Percentiles rank a stretch among this genome's conserved stretches.
These are phyloP conservation scores for Scaptomyza reducta DNA, from an alignment of 2,888 invertebrate species.

Conservation along the genomic window DNA sequence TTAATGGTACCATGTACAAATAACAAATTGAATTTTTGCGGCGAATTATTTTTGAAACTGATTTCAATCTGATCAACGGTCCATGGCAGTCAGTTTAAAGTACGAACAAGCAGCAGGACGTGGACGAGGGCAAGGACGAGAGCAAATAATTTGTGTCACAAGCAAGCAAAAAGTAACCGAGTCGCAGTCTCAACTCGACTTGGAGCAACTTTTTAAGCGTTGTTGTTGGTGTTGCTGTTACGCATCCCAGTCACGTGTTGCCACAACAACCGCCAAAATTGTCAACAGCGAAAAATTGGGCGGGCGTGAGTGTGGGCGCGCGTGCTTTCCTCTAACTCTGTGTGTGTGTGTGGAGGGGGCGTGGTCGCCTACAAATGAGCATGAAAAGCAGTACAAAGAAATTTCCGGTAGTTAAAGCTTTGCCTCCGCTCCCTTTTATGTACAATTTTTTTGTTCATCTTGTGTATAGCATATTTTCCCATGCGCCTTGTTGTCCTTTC, in stretches of 20 bases:
- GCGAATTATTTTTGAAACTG: conserved; percentile 77
- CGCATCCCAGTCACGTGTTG: conserved; percentile 79
- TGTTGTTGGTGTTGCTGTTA: conserved; percentile 37
- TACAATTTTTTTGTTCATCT: background rate
- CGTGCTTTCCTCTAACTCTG: conserved; percentile 37
- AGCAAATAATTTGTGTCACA: conserved; percentile 47
- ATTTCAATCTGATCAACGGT: conserved; percentile 77
- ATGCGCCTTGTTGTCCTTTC: conserved; percentile 37
- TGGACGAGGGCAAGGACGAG: conserved; percentile 13
- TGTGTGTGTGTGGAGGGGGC: conserved; percentile 23
- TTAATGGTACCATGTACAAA: conserved; percentile 73
- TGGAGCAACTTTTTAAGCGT: conserved; percentile 50
- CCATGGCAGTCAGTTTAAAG: conserved; percentile 67
- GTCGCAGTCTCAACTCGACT: conserved; percentile 38
- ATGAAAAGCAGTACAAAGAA: conserved; percentile 76
- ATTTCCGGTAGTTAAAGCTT: conserved; percentile 79
- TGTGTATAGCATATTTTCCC: conserved; percentile 57
- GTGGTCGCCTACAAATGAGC: conserved; percentile 64
- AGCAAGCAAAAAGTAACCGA: conserved; percentile 40
- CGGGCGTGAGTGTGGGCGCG: conserved; percentile 71
- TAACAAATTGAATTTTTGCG: conserved; percentile 77
- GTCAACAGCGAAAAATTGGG: conserved; percentile 79
- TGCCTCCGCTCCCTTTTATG: conserved; percentile 52
- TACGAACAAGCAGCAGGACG: conserved; percentile 16
- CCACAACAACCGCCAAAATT: conserved; percentile 79